These are phyloP conservation scores for Gandaritis pyraliata DNA, from an alignment of 2,888 invertebrate genomes.

Conservation along the genomic window DNA sequence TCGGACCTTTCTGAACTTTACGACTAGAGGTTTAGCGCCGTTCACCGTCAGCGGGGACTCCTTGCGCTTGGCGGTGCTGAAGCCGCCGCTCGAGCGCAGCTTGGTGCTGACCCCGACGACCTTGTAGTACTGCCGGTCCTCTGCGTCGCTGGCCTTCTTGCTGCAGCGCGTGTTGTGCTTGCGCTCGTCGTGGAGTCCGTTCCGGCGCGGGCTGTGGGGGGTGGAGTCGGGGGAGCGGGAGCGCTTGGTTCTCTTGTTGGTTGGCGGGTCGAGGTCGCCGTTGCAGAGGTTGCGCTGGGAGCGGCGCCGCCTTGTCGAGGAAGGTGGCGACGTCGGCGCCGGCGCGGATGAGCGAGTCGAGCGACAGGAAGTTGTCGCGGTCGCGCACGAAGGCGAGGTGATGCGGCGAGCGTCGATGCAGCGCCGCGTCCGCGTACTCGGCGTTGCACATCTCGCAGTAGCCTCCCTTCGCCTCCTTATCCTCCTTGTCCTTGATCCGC, in stretches of 20 bases:
- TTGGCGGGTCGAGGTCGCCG: slow-evolving; percentile 60
- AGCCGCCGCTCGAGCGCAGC: slow-evolving; percentile 85
- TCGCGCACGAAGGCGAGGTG: slow-evolving; percentile 90
- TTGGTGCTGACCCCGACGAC: slow-evolving; percentile 89
- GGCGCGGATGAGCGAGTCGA: slow-evolving; percentile 88
- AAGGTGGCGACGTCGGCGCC: slow-evolving; percentile 89
- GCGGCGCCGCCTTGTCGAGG: slow-evolving; percentile 83
- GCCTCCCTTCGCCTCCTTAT: slow-evolving; percentile 82
- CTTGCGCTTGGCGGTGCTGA: slow-evolving; percentile 57
- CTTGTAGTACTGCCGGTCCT: slow-evolving; percentile 86
- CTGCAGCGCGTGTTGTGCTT: slow-evolving; percentile 70
- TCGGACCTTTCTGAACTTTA: slow-evolving; percentile 90
- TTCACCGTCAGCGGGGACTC: slow-evolving; percentile 82
- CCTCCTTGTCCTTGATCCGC: slow-evolving; percentile 73
- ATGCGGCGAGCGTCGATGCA: slow-evolving; percentile 89
- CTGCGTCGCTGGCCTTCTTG: slow-evolving; percentile 54
- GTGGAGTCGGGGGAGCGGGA: slow-evolving; percentile 67
- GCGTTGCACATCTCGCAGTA: slow-evolving; percentile 93
- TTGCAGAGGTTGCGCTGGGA: slow-evolving; percentile 72
- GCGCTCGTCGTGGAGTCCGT: slow-evolving; percentile 66
- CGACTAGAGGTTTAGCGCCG: slow-evolving; percentile 85
- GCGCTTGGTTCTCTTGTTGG: slow-evolving; percentile 58
- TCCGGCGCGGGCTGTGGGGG: slow-evolving; percentile 63
- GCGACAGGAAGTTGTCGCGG: slow-evolving; percentile 88
- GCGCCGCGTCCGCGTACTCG: slow-evolving; percentile 88